A percentile compares a stretch with the other conserved stretches of the same genome.
Conservation (phyloP, 2,113 vertebrate genomes). For the Eretmochelys imbricata region DNA sequence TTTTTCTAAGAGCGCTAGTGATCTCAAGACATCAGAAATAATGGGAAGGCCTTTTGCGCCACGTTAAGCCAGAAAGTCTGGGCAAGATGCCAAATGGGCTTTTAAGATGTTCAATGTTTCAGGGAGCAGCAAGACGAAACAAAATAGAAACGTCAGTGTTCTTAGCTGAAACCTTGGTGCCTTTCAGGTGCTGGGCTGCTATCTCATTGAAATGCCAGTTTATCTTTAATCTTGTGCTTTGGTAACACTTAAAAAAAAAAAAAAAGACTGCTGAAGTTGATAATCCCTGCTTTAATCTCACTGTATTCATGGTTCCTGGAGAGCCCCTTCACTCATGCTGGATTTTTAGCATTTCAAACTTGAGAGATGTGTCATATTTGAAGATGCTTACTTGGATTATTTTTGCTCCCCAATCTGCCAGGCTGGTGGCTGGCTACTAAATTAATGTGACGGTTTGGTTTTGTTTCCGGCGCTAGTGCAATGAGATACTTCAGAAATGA, state of each 20-base stretch:
- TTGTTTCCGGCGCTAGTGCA: not conserved
- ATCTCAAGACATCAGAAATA: conserved; percentile 23
- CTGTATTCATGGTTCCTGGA: not conserved
- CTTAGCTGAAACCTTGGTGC: not conserved
- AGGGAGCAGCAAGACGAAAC: conserved; percentile 46
- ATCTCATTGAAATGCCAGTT: not conserved
- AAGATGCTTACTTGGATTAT: rapidly evolving
- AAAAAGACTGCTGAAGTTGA: not conserved
- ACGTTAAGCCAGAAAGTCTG: not conserved
- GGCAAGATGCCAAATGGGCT: conserved; percentile 58
- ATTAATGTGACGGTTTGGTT: not conserved
- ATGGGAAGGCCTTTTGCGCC: conserved; percentile 4
- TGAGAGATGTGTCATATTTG: not conserved
- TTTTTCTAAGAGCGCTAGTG: not conserved
- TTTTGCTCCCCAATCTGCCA: not conserved
- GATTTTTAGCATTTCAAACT: not conserved
- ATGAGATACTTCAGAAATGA: not conserved
- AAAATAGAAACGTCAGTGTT: not conserved
- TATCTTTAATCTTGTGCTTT: conserved; percentile 46
- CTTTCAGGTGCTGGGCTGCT: not conserved
- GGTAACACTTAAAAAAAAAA: conserved; percentile 40
- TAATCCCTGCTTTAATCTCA: conserved; percentile 56
- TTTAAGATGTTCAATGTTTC: conserved; percentile 33
- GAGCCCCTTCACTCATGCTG: not conserved
- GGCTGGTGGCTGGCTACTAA: not conserved